Conservation (phyloP, 2,888 invertebrate genomes). For the Muscina levida region DNA sequence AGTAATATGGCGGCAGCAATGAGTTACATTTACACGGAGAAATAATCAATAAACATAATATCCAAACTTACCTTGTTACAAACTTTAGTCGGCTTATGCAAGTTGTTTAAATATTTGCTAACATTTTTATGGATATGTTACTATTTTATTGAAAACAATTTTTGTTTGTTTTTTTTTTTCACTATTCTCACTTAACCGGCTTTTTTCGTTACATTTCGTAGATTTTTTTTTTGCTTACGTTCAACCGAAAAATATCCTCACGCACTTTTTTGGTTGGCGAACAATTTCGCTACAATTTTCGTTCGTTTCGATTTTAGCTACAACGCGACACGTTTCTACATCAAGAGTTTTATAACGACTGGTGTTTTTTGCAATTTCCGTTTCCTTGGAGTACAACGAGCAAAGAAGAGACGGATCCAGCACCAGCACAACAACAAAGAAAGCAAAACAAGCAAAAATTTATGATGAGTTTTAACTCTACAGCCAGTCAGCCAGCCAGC, state of each 20-base stretch:
- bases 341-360: conserved; percentile 80
- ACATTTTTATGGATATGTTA: too few species aligned
- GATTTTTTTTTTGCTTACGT: conserved; percentile 15
- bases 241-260: conserved; percentile 43
- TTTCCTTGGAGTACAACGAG: conserved; percentile 69
- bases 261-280: conserved; percentile 30
- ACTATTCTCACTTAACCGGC: conserved; percentile 2
- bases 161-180: too few species aligned
- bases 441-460: conserved; percentile 48
- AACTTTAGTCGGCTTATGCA: too few species aligned
- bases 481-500: conserved; percentile 47
- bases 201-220: conserved; percentile 45
- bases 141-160: too few species aligned
- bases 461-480: conserved; percentile 59
- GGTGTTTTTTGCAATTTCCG: conserved; percentile 74
- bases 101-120: too few species aligned
- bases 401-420: conserved; percentile 27
- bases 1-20: conserved; percentile 62
- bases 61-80: too few species aligned
- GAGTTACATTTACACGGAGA: too few species aligned
- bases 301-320: background rate
- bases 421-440: conserved; percentile 18
- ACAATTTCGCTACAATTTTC: background rate
- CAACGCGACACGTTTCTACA: conserved; percentile 76
- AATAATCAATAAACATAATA: too few species aligned